Base-by-base conservation (phyloP, 2,888 invertebrate genomes). In the Spicauda simplicius region DNA sequence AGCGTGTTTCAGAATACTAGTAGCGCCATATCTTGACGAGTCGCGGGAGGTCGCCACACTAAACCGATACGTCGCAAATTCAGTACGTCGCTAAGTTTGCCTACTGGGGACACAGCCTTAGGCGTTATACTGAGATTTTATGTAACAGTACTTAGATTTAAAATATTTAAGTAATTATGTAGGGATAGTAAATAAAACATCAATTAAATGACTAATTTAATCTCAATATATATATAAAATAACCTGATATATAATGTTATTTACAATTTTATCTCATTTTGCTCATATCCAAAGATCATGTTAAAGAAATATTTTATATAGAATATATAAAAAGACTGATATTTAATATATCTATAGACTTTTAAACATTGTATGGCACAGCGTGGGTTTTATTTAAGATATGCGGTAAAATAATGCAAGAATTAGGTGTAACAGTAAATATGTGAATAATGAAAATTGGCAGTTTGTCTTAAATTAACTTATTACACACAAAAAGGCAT, bases 191-290 rank as follows among this genome's bases (percentile, higher is more conserved):
- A 63, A 64, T 64, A 52, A 59, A 66, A 77, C 56, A 72, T 71
- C 76, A 70, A 70, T 77, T 75, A 73, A 81, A 81, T 83, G 82
- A 85, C 81, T 84, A 80, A 83, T 91, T 89, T 90, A 90, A 83
- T 91, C 78, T 86, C 86, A 87, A 90, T 87, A 88, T 85, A 85
- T 88, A 85, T 88, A 88, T 89, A 90, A 59, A 58, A 65, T 52
- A 65, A 65, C 54, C 19, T 65, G 83, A 84, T 88, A 84, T 79
- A 74, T 74, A 83, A 86, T 87, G 58, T 74, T 59, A 75, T 77
- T 72, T 76, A 75, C 73, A 77, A 69, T 52, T 83, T 85, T 73
- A 41, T 41, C 12, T 41, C 41, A 41, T 76, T 71, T 69, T 71
- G 64, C 56, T 70, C 69, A 72, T 69, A 60, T 66, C 69, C 60